These are phyloP conservation scores for Semicossyphus pulcher DNA, from an alignment of 2,113 vertebrate species.

Conservation along the genomic window DNA sequence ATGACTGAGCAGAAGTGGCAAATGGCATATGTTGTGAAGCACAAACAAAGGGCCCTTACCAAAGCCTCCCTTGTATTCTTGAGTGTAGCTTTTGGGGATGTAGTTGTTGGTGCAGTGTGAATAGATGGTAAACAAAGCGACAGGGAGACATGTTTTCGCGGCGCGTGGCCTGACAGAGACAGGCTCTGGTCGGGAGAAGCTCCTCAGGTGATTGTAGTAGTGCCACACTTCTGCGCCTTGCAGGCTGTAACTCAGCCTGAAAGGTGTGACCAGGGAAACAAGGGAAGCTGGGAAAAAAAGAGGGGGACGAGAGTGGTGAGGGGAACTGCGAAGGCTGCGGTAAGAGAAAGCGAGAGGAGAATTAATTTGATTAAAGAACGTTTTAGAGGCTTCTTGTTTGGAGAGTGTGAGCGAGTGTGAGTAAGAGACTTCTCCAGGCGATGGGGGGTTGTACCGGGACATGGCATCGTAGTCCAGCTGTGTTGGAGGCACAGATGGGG, in stretches of 20 bases:
- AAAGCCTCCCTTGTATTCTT: slow-evolving; percentile 41
- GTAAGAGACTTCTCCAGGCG: slow-evolving; percentile 46
- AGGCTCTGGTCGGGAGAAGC: slow-evolving; percentile 51
- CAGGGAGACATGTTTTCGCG: slow-evolving; percentile 46
- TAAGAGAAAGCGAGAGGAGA: slow-evolving; percentile 13
- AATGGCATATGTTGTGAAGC: slow-evolving; percentile 54
- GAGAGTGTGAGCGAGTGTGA: slow-evolving; percentile 1
- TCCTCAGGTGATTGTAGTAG: slow-evolving; percentile 65
- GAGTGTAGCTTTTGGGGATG: slow-evolving; percentile 40
- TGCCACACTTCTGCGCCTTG: slow-evolving; percentile 53
- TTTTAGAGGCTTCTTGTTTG: slow-evolving; percentile 17
- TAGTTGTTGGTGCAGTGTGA: slow-evolving; percentile 46
- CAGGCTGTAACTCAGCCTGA: slow-evolving; percentile 68
- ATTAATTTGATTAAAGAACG: slow-evolving; percentile 15
- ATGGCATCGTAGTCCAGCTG: slow-evolving; percentile 72
- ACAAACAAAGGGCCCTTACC: slow-evolving; percentile 32
- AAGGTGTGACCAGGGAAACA: slow-evolving; percentile 63
- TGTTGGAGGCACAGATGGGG: slow-evolving; percentile 75
- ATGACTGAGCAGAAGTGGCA: slow-evolving; percentile 58
- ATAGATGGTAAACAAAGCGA: slow-evolving; percentile 61
- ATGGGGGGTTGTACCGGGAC: slow-evolving; percentile 50
- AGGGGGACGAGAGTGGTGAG: not conserved
- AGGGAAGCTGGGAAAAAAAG: slow-evolving; percentile 17
- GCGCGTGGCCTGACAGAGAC: slow-evolving; percentile 44
- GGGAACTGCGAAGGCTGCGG: slow-evolving; percentile 13